Base-by-base conservation (phyloP, 2,797 vertebrate species). In the Sorex maritimensis region DNA sequence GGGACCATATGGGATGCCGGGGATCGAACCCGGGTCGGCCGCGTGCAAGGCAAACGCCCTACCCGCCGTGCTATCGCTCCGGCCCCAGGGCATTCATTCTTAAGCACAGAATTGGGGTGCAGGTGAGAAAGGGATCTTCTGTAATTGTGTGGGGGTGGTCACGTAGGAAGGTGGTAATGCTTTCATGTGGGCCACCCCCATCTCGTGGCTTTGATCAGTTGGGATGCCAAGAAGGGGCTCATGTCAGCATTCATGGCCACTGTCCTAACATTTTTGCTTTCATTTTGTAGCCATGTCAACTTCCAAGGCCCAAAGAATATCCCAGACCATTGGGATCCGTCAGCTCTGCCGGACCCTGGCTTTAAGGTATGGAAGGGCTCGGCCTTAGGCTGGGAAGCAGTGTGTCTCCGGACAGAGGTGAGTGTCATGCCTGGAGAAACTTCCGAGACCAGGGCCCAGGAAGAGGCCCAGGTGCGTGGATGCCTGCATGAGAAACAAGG, bases 271-370 rank as follows among this genome's bases (percentile, higher is more conserved):
- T 75, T 89, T 96, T 75, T 94, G 63, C 91, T 96, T 93, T 44
- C 26, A 44, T 90, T 93, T 78, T 93, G 24, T 94, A 98, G 98
- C 71, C 95, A 82, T 4, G 58, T 94, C 81, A 97, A 97, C 41
- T 52, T 81, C 75, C 90, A 41, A 19, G 86, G 90, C 28, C 80
- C 97, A 92, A 97, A 93, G 80, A 95, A 23, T 44, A 95, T 98
- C 94, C 99, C 99, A 79, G 3, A 97, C 34, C 86, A 99, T 91
- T 99, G 99, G 99, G 99, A 99, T 97, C 98, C 98, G 93, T 97
- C 81, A 15, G 98, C 98, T 19, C 67, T 99, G 17, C 98, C 98
- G 0, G 98, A 98, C 44, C 95, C 97, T 11, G 98, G 98, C 95
- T 99, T 98, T 96, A 98, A 98, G 99, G 99, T 99, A 98, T 88